Evolutionary conservation across 2,113 vertebrate species (phyloP).

Genomic region (Shinisaurus crocodilurus): DNA sequence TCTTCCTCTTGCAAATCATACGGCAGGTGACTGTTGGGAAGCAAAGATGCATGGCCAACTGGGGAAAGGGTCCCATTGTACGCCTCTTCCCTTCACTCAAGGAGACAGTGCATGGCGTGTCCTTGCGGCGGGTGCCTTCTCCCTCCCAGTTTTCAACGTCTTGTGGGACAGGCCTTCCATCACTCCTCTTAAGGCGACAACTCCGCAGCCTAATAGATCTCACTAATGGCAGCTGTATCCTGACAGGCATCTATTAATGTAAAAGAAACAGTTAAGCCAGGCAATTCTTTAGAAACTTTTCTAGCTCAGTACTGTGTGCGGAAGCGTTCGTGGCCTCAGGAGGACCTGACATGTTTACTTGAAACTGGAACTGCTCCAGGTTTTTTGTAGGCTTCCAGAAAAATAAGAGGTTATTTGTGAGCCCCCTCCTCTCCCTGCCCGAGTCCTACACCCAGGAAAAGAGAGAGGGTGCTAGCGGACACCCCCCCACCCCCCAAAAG

Average conservation of each 20-base stretch:
- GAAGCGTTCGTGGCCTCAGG: neutral
- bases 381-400: neutral
- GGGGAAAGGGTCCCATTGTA: neutral
- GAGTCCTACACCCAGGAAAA: neutral
- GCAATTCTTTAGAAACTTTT: slow-evolving; percentile 21
- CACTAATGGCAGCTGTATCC: slow-evolving; percentile 39
- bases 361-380: neutral
- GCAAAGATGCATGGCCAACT: slow-evolving; percentile 39
- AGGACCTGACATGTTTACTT: neutral
- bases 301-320: neutral
- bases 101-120: slow-evolving; percentile 5
- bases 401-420: neutral
- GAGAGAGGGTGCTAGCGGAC: too few relatives aligned
- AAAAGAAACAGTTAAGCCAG: slow-evolving; percentile 9
- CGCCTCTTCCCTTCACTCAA: neutral
- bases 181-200: slow-evolving; percentile 23
- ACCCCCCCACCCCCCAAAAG: neutral
- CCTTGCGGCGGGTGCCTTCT: slow-evolving; percentile 18
- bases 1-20: slow-evolving; percentile 16
- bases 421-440: too few relatives aligned
- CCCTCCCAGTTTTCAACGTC: neutral
- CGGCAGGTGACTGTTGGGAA: slow-evolving; percentile 12
- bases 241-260: slow-evolving; percentile 24
- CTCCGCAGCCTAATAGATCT: slow-evolving; percentile 24
- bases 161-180: slow-evolving; percentile 29